Evolutionary conservation across 2,113 vertebrate genomes (phyloP).

Genomic region (Puntigrus tetrazona): DNA sequence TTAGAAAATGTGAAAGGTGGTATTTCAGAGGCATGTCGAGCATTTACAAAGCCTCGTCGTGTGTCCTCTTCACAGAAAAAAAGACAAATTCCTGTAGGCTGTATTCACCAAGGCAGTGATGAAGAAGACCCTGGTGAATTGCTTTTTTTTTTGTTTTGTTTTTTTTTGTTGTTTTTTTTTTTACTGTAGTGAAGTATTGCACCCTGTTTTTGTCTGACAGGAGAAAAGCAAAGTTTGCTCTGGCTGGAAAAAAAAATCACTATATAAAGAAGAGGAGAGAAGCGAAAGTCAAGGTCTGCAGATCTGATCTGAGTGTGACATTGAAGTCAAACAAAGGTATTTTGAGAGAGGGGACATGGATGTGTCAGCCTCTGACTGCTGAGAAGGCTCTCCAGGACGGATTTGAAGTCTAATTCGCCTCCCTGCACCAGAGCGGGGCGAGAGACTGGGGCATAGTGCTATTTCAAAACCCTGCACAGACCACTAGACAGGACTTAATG

Average conservation of each 20-base stretch:
- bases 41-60: neutral
- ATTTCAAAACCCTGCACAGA: neutral
- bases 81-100: neutral
- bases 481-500: neutral
- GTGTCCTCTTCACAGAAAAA: neutral
- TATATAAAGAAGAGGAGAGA: conserved; percentile 37
- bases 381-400: conserved; percentile 2
- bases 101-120: neutral
- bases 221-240: conserved; percentile 33
- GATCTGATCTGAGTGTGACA: conserved; percentile 48
- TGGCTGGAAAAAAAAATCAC: conserved; percentile 25
- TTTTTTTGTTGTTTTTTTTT: neutral
- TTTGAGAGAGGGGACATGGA: conserved; percentile 43
- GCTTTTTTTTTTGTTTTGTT: neutral
- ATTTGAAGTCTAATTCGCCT: conserved; percentile 49
- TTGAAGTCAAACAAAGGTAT: conserved; percentile 42
- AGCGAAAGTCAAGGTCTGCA: conserved; percentile 23
- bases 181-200: conserved; percentile 34
- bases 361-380: conserved; percentile 28
- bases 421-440: neutral
- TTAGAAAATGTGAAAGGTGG: neutral
- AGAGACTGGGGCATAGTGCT: neutral
- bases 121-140: neutral
- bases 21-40: neutral
- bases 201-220: conserved; percentile 37